Evolutionary conservation across 2,888 invertebrate genomes (phyloP).

Genomic region (Agrilus biguttatus): DNA sequence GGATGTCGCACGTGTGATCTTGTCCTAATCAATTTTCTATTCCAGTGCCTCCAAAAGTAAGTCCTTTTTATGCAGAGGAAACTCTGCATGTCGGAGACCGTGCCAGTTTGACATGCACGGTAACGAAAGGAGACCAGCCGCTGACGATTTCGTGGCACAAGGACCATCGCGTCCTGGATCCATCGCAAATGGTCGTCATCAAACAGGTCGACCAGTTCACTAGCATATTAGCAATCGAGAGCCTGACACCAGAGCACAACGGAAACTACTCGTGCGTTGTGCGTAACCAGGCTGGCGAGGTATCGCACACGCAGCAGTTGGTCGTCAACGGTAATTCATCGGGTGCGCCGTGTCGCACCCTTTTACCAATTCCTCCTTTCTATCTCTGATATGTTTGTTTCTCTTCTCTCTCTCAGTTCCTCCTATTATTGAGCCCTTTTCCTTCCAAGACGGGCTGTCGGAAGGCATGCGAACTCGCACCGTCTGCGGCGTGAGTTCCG

Average conservation of each 20-base stretch:
- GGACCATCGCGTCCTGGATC: constrained; percentile 51
- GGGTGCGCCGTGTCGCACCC: constrained; percentile 30
- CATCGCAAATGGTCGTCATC: constrained; percentile 45
- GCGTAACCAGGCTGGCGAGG: constrained; percentile 57
- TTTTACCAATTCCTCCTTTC: constrained; percentile 30
- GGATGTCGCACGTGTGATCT: too few species aligned
- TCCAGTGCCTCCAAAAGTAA: constrained; percentile 65
- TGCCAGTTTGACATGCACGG: constrained; percentile 59
- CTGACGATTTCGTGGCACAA: constrained; percentile 64
- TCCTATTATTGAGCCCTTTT: constrained; percentile 74
- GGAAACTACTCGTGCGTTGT: constrained; percentile 67
- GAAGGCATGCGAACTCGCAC: constrained; percentile 71
- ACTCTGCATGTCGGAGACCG: constrained; percentile 59
- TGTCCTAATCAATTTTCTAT: constrained; percentile 17
- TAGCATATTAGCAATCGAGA: constrained; percentile 64
- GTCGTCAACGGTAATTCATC: constrained; percentile 60
- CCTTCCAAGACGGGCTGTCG: constrained; percentile 68
- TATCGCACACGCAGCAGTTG: constrained; percentile 57
- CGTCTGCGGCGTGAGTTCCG: constrained; percentile 66
- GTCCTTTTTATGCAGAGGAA: constrained; percentile 54
- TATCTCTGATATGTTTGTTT: constrained; percentile 43
- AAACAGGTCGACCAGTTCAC: constrained; percentile 64
- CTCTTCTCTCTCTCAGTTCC: constrained; percentile 50
- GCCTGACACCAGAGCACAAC: constrained; percentile 58
- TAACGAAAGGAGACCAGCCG: constrained; percentile 62